These are phyloP conservation scores for Hoplias malabaricus DNA, from an alignment of 2,113 vertebrate genomes.

Conservation along the genomic window DNA sequence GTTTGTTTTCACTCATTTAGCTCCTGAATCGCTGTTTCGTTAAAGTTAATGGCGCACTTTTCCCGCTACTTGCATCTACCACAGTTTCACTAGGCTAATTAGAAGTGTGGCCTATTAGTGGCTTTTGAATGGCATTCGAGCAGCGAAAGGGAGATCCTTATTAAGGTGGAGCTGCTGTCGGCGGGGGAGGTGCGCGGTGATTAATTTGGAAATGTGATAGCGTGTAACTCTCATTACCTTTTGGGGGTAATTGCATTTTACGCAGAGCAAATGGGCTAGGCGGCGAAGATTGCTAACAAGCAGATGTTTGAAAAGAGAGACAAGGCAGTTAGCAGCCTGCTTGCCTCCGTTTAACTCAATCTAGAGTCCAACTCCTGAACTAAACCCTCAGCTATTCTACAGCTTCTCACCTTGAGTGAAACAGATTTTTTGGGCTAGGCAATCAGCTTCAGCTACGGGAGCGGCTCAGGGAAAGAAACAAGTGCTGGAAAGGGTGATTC, in stretches of 20 bases:
- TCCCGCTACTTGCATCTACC: not conserved
- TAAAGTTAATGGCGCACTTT: slow-evolving; percentile 22
- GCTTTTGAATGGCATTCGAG: slow-evolving; percentile 8
- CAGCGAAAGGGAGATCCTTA: slow-evolving; percentile 29
- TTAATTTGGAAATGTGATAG: slow-evolving; percentile 64
- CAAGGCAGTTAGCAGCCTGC: slow-evolving; percentile 39
- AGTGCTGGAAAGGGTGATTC: no score
- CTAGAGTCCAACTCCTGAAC: slow-evolving; percentile 8
- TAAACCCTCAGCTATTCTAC: not conserved
- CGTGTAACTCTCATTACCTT: slow-evolving; percentile 59
- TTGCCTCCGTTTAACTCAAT: slow-evolving; percentile 26
- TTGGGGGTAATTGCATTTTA: slow-evolving; percentile 55
- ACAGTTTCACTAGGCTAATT: slow-evolving; percentile 31
- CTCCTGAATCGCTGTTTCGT: not conserved
- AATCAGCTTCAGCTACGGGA: not conserved
- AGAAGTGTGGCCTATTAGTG: slow-evolving; percentile 24
- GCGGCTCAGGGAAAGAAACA: no score
- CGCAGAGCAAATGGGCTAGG: slow-evolving; percentile 48
- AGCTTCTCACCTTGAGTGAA: not conserved
- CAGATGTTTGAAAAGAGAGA: slow-evolving; percentile 57
- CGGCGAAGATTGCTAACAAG: slow-evolving; percentile 46
- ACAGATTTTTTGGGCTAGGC: not conserved
- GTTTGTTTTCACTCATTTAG: slow-evolving; percentile 15
- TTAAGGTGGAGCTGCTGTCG: slow-evolving; percentile 43
- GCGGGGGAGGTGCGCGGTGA: slow-evolving; percentile 46